Evolutionary conservation across 2,888 invertebrate species (phyloP), one percentile per base, ranked within the genome.

Genomic region (Andrena haemorrhoa): DNA sequence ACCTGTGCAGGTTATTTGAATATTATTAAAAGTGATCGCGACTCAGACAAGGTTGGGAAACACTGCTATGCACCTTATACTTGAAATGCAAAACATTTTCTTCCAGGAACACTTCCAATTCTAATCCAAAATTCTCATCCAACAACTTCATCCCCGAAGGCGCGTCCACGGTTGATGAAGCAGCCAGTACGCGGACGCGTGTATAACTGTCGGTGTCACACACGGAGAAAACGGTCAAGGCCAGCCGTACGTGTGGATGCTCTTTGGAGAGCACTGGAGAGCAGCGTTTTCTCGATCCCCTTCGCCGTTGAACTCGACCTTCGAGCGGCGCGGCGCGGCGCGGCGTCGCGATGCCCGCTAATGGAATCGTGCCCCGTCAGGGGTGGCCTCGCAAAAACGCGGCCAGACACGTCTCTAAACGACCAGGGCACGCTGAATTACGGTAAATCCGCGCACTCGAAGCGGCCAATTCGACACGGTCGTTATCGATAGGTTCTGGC

Each of bases 191-290:
- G 66, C 41, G 61, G 41, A 31, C 61, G 75, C 66, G 76, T 80
- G 77, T 41, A 41, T 79, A 85, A 82, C 82, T 86, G 64, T 81
- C 53, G 77, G 75, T 73, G 83, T 82, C 77, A 75, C 79, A 78
- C 79, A 86, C 79, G 82, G 83, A 84, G 86, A 88, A 90, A 90
- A 87, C 90, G 90, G 90, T 90, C 90, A 90, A 90, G 90, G 90
- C 89, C 90, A 90, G 12, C 64, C 69, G 86, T 61, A 78, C 79
- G 81, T 79, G 86, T 84, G 79, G 79, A 82, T 75, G 74, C 68
- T 58, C 75, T 63, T 56, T 75, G 76, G 65, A 66, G 65, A 49
- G 33, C 64, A n/a, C 78, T 85, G 79, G 85, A 86, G 85, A 83
- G 83, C 83, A 63, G 64, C 63, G 61, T 20, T 82, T 79, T 79